Evolutionary conservation across 2,888 invertebrate species (phyloP).

Genomic region (Andrena marginata): DNA sequence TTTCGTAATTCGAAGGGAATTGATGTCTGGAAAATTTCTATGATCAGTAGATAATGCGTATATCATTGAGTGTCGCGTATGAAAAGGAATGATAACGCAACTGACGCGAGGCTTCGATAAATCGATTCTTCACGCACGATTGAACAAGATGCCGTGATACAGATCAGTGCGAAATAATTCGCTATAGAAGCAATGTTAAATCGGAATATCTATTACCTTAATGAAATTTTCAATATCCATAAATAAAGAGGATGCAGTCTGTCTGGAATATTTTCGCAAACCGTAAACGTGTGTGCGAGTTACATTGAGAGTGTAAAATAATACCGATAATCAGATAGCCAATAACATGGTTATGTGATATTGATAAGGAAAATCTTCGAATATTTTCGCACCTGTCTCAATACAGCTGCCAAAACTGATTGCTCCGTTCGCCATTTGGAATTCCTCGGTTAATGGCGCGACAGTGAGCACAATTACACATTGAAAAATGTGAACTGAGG

Average conservation of each 20-base stretch:
- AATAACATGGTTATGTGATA: constrained; percentile 5
- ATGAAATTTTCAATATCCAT: constrained; percentile 12
- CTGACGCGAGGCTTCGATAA: constrained; percentile 36
- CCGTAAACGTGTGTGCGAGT: too few species aligned
- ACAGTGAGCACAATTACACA: constrained; percentile 46
- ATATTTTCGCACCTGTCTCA: constrained; percentile 65
- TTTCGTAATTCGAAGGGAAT: too few species aligned
- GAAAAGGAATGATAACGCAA: constrained; percentile 3
- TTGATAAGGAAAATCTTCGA: constrained; percentile 52
- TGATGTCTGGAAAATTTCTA: neutral
- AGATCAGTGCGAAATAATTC: constrained; percentile 42
- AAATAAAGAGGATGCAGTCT: neutral
- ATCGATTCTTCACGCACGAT: constrained; percentile 55
- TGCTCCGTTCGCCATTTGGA: constrained; percentile 46
- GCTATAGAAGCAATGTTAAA: neutral
- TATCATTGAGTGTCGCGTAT: constrained; percentile 10
- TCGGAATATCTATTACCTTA: constrained; percentile 18
- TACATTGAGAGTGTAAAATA: neutral
- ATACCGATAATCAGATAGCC: constrained; percentile 8
- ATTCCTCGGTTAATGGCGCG: constrained; percentile 60
- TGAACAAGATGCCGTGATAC: constrained; percentile 35
- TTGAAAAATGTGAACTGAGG: constrained; percentile 50
- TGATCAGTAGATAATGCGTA: constrained; percentile 21
- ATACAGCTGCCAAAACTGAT: constrained; percentile 67
- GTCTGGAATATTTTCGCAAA: neutral